Evolutionary conservation across 2,797 vertebrate species (phyloP).

Genomic region (Typhlichthys subterraneus): DNA sequence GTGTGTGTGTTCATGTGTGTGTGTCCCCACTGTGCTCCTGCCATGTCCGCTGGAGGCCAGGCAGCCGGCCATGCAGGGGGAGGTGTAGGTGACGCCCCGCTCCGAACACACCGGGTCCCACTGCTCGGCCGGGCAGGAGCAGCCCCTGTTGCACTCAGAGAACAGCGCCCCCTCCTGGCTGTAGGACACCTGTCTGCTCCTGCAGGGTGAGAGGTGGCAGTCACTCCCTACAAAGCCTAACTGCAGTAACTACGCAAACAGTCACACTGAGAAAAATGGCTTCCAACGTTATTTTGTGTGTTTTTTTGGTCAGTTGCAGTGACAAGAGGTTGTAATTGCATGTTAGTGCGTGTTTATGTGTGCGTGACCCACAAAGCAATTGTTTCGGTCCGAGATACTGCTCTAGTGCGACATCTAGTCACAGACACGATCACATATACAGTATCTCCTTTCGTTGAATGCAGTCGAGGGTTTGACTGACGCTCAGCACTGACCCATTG

Average conservation of each 20-base stretch:
- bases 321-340: too few species aligned
- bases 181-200: constrained; percentile 67
- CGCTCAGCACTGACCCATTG: constrained; percentile 75
- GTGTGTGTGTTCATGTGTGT: background rate
- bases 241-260: too few species aligned
- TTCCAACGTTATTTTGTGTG: too few species aligned
- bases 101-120: constrained; percentile 93
- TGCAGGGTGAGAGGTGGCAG: constrained; percentile 51
- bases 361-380: too few species aligned
- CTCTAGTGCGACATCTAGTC: too few species aligned
- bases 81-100: constrained; percentile 85
- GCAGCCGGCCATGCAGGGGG: constrained; percentile 92
- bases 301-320: too few species aligned
- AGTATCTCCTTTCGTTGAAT: too few species aligned
- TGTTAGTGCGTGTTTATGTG: too few species aligned
- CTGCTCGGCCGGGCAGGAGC: constrained; percentile 77
- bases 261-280: too few species aligned
- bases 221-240: too few species aligned
- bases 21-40: constrained; percentile 78
- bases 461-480: background rate
- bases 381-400: too few species aligned
- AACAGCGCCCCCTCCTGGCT: constrained; percentile 60
- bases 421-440: too few species aligned
- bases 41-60: constrained; percentile 78
- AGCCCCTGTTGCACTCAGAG: constrained; percentile 83